Conservation (phyloP, 2,113 vertebrate genomes). For the Corythaeola cristata region DNA sequence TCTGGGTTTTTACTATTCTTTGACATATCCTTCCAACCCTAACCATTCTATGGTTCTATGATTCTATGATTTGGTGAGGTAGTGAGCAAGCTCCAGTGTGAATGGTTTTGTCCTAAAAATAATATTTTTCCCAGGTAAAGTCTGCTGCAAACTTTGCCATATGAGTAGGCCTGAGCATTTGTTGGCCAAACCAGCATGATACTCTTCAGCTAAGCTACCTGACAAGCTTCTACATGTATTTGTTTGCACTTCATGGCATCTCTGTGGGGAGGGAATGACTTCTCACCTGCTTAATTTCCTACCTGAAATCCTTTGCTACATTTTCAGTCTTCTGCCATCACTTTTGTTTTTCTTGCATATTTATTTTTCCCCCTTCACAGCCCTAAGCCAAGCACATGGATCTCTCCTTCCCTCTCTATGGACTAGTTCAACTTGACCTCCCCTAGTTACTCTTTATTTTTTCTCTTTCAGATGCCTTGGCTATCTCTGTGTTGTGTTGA, state of each 20-base stretch:
- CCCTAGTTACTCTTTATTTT: neutral
- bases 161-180: neutral
- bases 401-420: neutral
- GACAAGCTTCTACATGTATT: neutral
- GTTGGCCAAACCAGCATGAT: neutral
- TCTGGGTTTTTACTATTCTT: neutral
- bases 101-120: neutral
- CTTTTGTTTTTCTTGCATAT: neutral
- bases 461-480: neutral
- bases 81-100: neutral
- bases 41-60: no score
- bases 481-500: neutral
- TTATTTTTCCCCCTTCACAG: neutral
- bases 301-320: neutral
- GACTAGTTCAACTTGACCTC: neutral
- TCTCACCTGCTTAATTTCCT: neutral
- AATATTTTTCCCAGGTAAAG: neutral
- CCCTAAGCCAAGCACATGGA: neutral
- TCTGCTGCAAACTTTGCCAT: neutral
- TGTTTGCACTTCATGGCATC: rapidly evolving
- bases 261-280: neutral
- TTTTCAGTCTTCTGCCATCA: neutral
- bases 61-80: no score
- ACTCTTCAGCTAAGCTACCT: neutral
- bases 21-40: no score